Base-by-base conservation (phyloP, 2,113 vertebrate genomes). In the Pterophyllum scalare region DNA sequence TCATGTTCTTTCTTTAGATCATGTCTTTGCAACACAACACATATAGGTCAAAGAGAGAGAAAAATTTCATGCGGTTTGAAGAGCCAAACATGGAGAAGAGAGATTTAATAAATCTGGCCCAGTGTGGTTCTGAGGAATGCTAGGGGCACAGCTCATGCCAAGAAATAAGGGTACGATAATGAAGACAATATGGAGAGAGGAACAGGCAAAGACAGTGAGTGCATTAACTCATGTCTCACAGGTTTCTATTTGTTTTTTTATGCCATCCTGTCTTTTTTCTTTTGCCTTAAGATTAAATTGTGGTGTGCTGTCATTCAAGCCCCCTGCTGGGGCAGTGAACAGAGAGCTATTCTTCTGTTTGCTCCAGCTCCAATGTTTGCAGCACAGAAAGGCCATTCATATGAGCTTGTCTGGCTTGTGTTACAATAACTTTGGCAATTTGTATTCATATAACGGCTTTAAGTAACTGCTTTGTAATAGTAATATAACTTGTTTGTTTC, bases 111-210 rank as follows among this genome's bases (percentile, higher is more conserved):
- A 86, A 83, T 90, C 43, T 75, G 79, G 52, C 65, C 79, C 19
- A 46, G 81, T 26, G 10, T 78, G 83, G 59, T 82, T 87, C 81
- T 67, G 75, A 82, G 83, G 83, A 79, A 75, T 77, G 85, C 87
- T 77, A 46, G 60, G 58, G 80, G 88, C 80, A 59, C 33, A 28
- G 79, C 78, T 88, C 72, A 72, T 80, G 79, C 84, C 87, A 74
- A 70, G 59, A 81, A 81, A 91, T 85, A 80, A 87, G 82, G 58
- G 60, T 81, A 84, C 75, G 62, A 86, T 91, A 91, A 92, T 91
- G 81, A 89, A 85, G 79, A 72, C 65, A 72, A 52, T 72, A 77
- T 72, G 22, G 56, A 81, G 35, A 57, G 72, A 79, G 56, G 59
- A 62, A 52, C 22, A 86, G 59, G 43, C 24, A 0, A 70, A 31